Base-by-base conservation (phyloP, 64 coral and sea anemone species). In the Pocillopora damicornis region DNA sequence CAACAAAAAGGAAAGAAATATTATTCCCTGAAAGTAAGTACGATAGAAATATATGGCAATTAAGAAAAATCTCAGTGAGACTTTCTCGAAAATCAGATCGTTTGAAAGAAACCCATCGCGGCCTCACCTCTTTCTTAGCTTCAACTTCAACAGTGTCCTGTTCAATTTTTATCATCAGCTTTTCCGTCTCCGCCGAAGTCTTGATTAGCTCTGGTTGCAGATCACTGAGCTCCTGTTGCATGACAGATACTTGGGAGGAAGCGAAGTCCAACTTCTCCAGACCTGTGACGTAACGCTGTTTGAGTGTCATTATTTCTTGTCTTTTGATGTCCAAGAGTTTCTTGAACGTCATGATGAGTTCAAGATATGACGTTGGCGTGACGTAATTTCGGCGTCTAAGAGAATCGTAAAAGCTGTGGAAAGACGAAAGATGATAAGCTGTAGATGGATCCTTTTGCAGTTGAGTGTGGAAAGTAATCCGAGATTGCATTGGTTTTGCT, bases 141-240 rank as follows among this genome's bases (percentile, higher is more conserved):
- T 99, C 97, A 0, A 99, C 97, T 17, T 99, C 97, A 11, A 99
- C 97, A 11, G 97, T 99, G 84, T 99, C 97, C 78, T 99, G 93
- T 73, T 99, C 97, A 65, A 99, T 99, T 76, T 99, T 99, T 15
- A 99, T 57, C 97, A 99, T 99, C 18, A 99, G 71, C 36, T 99
- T 95, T 61, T 95, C 97, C 0, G 97, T 99, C 16, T 99, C 97
- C 11, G 97, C 97, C 1, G 97, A 99, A 16, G 97, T 99, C 51
- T 99, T 86, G 3, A 99, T 94, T 63, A 99, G 77, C 79, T 99
- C 93, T 37, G 97, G 97, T 58, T 99, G 97, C 37, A 99, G 88
- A 18, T 95, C 97, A 26, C 89, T 92, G 16, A 99, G 84, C 73
- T 99, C 97, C 79, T 99, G 89, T 86, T 99, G 97, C 97, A 99